These are phyloP conservation scores for Philonicus albiceps DNA, from an alignment of 2,888 invertebrate genomes.

Conservation along the genomic window DNA sequence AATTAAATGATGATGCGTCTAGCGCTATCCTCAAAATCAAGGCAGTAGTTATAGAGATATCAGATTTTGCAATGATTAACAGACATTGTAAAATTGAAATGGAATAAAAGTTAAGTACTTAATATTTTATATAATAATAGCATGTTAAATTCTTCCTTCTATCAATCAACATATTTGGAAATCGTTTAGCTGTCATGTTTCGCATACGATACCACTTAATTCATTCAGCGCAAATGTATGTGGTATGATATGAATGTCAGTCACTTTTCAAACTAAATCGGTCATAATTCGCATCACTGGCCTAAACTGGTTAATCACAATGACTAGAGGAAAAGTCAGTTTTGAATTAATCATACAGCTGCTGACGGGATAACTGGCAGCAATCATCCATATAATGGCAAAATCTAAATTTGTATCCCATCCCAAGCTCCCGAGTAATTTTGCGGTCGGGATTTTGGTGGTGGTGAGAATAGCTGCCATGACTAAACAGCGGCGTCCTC, in stretches of 20 bases:
- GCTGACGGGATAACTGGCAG: conserved; percentile 35
- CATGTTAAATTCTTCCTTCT: background rate
- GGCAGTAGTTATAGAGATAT: too few species aligned
- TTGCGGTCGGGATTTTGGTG: background rate
- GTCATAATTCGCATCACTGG: background rate
- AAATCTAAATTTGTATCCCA: conserved; percentile 35
- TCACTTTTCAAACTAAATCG: background rate
- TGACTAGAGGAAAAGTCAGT: conserved; percentile 8
- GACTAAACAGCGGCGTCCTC: background rate
- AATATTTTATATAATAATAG: background rate
- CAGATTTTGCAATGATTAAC: too few species aligned
- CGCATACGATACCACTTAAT: background rate
- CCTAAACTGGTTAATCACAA: conserved; percentile 21
- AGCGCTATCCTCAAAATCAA: too few species aligned
- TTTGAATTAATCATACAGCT: conserved; percentile 27
- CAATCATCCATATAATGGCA: conserved; percentile 34
- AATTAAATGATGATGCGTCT: background rate
- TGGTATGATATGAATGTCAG: background rate
- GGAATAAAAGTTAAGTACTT: background rate
- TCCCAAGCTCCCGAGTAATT: background rate
- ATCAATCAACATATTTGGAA: background rate
- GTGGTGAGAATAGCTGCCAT: background rate
- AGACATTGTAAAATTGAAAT: background rate
- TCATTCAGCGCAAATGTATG: background rate
- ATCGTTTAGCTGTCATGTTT: background rate